Conservation (phyloP, 1,140 invertebrate species). For the Latrodectus geometricus region DNA sequence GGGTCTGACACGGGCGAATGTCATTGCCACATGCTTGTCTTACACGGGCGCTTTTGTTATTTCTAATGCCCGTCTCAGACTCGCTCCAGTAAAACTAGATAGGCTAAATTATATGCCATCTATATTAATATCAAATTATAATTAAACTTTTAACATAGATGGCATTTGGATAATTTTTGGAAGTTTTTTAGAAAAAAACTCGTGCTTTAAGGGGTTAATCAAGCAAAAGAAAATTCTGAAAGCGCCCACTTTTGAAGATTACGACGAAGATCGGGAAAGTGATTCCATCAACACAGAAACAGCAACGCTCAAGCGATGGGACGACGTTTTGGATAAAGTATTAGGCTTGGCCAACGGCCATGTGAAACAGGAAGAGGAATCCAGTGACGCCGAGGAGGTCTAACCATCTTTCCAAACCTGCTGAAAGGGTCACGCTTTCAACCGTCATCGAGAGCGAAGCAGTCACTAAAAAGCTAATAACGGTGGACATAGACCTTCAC, state of each 20-base stretch:
- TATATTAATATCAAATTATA: too few species aligned
- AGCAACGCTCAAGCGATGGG: slow-evolving; percentile 44
- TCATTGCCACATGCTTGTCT: too few species aligned
- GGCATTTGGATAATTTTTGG: too few species aligned
- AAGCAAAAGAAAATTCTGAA: slow-evolving; percentile 45
- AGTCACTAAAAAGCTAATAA: background rate
- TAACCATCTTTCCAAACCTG: background rate
- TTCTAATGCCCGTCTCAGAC: too few species aligned
- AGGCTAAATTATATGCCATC: too few species aligned
- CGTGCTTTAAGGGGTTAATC: too few species aligned
- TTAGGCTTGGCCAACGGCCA: slow-evolving; percentile 8
- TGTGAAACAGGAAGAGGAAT: background rate
- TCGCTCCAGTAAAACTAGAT: too few species aligned
- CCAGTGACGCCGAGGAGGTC: background rate
- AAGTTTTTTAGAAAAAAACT: too few species aligned
- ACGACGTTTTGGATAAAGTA: slow-evolving; percentile 43
- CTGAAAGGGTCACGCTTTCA: background rate
- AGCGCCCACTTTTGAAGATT: slow-evolving; percentile 44
- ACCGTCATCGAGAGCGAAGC: background rate
- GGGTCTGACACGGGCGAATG: too few species aligned
- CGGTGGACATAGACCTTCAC: slow-evolving; percentile 12
- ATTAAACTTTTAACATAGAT: too few species aligned
- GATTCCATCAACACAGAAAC: slow-evolving; percentile 7
- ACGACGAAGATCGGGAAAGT: slow-evolving; percentile 7
- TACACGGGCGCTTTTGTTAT: too few species aligned